Conservation (phyloP, 2,797 vertebrate species). For the Syndactyla subalaris region DNA sequence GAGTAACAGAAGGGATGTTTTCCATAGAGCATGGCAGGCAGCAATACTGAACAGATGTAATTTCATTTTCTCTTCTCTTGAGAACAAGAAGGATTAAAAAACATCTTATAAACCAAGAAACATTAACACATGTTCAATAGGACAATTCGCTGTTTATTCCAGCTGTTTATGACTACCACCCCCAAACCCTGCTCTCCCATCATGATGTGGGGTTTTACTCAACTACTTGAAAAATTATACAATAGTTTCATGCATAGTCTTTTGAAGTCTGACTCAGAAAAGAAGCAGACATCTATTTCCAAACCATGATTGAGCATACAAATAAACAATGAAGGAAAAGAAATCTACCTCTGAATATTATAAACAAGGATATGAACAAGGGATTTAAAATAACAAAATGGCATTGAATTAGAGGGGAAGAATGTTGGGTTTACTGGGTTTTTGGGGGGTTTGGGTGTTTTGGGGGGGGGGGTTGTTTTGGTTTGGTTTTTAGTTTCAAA, state of each 20-base stretch:
- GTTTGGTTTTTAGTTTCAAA: background rate
- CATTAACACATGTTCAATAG: background rate
- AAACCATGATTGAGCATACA: background rate
- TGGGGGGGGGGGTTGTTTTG: background rate
- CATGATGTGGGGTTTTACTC: background rate
- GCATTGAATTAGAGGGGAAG: background rate
- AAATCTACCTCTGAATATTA: background rate
- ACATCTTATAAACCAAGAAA: background rate
- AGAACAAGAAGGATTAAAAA: background rate
- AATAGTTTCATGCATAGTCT: background rate
- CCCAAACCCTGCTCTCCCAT: background rate
- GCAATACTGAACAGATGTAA: background rate
- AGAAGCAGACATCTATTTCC: background rate
- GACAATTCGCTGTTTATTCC: background rate
- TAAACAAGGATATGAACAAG: background rate
- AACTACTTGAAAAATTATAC: background rate
- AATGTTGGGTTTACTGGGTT: too few relatives aligned
- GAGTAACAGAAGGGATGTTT: background rate
- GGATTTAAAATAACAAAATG: background rate
- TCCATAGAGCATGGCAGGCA: background rate
- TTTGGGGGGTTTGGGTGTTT: background rate
- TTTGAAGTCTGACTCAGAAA: background rate
- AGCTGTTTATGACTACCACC: background rate
- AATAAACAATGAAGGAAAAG: background rate
- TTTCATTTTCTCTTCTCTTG: constrained; percentile 8